A percentile compares a stretch with the other conserved stretches of the same genome.
These are phyloP conservation scores for Tragelaphus eurycerus DNA, from an alignment of 2,797 vertebrate genomes.

Conservation along the genomic window DNA sequence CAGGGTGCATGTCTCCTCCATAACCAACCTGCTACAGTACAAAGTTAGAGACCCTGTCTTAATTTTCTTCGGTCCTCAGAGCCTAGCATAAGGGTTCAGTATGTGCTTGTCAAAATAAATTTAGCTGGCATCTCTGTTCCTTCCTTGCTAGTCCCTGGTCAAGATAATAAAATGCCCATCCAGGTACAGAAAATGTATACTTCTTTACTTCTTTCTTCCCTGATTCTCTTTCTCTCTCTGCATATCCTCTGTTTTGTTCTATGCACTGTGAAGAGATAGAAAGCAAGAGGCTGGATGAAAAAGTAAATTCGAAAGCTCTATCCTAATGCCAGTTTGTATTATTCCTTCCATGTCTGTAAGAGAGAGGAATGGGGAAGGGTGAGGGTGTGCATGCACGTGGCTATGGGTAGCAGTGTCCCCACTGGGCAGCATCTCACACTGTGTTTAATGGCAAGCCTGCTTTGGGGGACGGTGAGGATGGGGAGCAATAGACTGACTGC, in stretches of 20 bases:
- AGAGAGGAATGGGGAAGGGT: neutral
- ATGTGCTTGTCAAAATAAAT: neutral
- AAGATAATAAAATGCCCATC: neutral
- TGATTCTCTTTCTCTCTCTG: neutral
- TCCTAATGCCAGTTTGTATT: neutral
- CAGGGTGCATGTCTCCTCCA: neutral
- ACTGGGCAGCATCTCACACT: constrained; percentile 26
- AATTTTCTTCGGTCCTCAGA: neutral
- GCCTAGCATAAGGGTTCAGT: neutral
- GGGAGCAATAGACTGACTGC: constrained; percentile 48
- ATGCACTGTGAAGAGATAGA: neutral
- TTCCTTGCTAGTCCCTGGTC: neutral
- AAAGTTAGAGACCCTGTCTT: neutral
- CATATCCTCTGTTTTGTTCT: neutral
- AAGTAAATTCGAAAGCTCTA: constrained; percentile 21
- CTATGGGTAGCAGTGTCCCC: neutral
- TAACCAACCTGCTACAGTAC: neutral
- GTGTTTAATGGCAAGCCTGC: constrained; percentile 60
- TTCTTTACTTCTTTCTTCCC: neutral
- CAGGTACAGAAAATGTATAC: neutral
- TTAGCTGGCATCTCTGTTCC: neutral
- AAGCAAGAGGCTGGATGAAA: neutral
- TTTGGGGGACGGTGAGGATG: constrained; percentile 22
- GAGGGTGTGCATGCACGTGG: neutral
- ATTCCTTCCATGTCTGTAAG: neutral